Percentiles rank a stretch among this genome's conserved stretches.
phyloP scores from a whole-genome alignment of 2,797 vertebrate species.

The Pteronotus mesoamericanus region DNA sequence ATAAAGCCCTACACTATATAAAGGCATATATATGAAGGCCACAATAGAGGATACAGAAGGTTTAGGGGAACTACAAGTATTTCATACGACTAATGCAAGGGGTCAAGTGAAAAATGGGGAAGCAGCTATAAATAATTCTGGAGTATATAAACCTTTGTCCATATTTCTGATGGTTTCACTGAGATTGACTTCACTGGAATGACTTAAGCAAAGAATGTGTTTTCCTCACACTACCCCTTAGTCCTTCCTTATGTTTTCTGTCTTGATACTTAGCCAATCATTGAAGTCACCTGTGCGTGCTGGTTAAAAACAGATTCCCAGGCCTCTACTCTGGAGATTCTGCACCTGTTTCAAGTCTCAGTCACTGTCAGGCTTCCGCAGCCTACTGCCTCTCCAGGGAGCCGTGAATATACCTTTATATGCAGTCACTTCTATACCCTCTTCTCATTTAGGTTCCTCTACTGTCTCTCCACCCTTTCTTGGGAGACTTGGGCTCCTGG shows the following conservation, averaged over 20 bases:
- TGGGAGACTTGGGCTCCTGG: neutral
- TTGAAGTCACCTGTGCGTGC: neutral
- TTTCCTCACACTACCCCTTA: neutral
- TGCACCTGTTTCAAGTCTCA: neutral
- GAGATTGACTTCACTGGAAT: neutral
- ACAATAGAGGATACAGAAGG: neutral
- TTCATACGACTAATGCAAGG: neutral
- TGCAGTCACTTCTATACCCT: neutral
- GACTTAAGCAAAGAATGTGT: neutral
- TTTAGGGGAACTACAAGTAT: neutral
- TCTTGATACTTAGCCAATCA: neutral
- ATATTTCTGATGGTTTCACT: neutral
- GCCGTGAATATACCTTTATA: neutral
- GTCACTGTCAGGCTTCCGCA: neutral
- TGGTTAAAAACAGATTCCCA: neutral
- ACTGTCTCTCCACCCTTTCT: neutral
- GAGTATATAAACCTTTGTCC: neutral
- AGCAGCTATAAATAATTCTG: neutral
- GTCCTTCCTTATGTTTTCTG: neutral
- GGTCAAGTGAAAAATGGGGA: neutral
- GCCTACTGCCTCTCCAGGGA: neutral
- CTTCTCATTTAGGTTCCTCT: neutral
- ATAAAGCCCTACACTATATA: neutral
- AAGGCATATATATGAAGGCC: neutral
- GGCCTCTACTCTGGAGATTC: neutral